These are phyloP conservation scores for Steinernema carpocapsae DNA, from an alignment of 2,888 invertebrate genomes.

Conservation along the genomic window DNA sequence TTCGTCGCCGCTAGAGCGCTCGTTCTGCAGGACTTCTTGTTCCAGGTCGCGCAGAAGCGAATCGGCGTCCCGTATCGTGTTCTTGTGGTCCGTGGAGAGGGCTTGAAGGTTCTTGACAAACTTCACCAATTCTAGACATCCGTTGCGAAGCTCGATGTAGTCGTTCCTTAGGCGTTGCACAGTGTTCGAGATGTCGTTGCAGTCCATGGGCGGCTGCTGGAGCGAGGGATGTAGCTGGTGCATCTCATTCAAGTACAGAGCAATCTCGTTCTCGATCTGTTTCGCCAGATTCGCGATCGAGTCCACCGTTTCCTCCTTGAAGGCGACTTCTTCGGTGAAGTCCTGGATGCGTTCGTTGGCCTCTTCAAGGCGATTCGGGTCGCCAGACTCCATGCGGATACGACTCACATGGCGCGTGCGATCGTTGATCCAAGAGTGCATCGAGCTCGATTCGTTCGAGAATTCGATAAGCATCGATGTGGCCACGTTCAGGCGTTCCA, in stretches of 20 bases:
- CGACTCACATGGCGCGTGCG: constrained; percentile 38
- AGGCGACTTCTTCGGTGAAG: constrained; percentile 45
- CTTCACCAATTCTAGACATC: constrained; percentile 38
- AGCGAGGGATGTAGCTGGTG: constrained; percentile 38
- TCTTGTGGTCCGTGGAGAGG: constrained; percentile 41
- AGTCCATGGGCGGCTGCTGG: constrained; percentile 39
- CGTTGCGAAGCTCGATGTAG: background rate
- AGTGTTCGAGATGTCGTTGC: constrained; percentile 43
- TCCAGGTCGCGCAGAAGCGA: constrained; percentile 34
- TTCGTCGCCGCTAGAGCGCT: constrained; percentile 35
- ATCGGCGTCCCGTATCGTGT: background rate
- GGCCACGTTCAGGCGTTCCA: constrained; percentile 54
- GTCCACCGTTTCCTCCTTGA: constrained; percentile 36
- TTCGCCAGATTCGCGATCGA: constrained; percentile 45
- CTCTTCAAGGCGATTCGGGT: constrained; percentile 46
- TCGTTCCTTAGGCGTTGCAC: constrained; percentile 37
- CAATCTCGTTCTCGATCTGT: constrained; percentile 45
- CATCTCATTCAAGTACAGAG: constrained; percentile 45
- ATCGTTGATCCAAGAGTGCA: constrained; percentile 63
- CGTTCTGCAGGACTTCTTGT: constrained; percentile 26
- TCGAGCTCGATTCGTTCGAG: constrained; percentile 53
- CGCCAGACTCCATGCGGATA: constrained; percentile 45
- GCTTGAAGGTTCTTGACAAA: constrained; percentile 41
- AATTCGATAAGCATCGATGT: constrained; percentile 61
- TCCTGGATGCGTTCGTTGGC: constrained; percentile 37